Conservation (phyloP, 2,113 vertebrate species). For the Anarhynchus alexandrinus region DNA sequence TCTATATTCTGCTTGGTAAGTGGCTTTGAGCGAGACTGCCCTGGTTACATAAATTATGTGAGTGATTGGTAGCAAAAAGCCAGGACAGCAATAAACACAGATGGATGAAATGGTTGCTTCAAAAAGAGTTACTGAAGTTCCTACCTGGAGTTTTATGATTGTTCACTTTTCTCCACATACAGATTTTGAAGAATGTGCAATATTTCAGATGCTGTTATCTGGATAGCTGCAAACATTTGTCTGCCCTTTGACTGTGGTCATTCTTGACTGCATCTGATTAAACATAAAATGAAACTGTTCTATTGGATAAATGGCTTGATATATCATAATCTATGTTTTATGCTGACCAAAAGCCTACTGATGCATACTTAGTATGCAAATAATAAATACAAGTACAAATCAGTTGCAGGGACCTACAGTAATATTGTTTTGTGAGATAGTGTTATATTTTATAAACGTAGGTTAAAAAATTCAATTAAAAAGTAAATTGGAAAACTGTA, state of each 20-base stretch:
- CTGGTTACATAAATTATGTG: not conserved
- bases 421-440: constrained; percentile 10
- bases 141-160: not conserved
- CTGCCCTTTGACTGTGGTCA: not conserved
- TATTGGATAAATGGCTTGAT: not conserved
- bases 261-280: not conserved
- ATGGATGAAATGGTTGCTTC: not conserved
- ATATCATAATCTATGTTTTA: constrained; percentile 9
- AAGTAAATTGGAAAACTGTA: constrained; percentile 66
- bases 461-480: constrained; percentile 57
- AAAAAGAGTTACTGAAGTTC: not conserved
- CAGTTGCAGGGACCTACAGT: constrained; percentile 30
- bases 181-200: not conserved
- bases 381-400: constrained; percentile 54
- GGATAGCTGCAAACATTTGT: not conserved
- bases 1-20: not conserved
- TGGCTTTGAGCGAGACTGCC: not conserved
- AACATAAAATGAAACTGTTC: constrained; percentile 10
- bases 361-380: constrained; percentile 12
- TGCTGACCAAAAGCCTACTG: constrained; percentile 34
- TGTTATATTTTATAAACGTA: constrained; percentile 33
- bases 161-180: not conserved
- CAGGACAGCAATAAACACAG: not conserved
- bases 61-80: not conserved
- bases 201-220: not conserved